Evolutionary conservation across 2,888 invertebrate species (phyloP), one percentile per base, ranked within the genome.

Genomic region (Imbricaverruca yamaguchii): DNA sequence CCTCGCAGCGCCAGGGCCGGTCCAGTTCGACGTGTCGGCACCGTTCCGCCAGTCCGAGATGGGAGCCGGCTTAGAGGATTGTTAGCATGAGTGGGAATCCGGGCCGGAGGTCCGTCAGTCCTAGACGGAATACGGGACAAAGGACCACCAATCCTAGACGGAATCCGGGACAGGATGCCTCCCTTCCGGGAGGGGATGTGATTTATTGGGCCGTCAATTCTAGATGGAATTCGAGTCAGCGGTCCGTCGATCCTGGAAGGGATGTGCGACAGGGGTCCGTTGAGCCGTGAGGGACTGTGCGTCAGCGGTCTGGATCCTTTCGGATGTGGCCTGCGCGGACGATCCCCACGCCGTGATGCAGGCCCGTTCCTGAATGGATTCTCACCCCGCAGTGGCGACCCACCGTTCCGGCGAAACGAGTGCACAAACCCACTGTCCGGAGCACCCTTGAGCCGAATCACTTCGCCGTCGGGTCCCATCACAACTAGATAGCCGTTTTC

Each of bases 401-500:
- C 39, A 39, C 39, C 39, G 39, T 39, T 39, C 39, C 39, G 39
- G 4, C 39, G 39, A 39, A 39, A 39, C 39, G 39, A 39, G 39
- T 39, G 39, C 39, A 4, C 39, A 4, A 39, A 39, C 39, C 39
- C 59, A 13, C 25, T 25, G 12, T 74, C 74, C 7, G 53, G 74
- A 13, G 9, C 55, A 9, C 55, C 53, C 18, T 74, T 74, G 21
- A 74, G 74, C 10, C 21, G 74, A 4, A 74, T 74, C 56, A 56
- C 13, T 15, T 79, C 23, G 8, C 79, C 79, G 57, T 25, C 59
- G 25, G 79, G 79, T 11, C 79, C 79, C 13, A 56, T 57, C 1
- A 79, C 79, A n/a, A 59, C 57, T 7, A 79, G 57, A 25, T 79
- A 79, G 7, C 79, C 79, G 25, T 79, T 79, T 4, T 55, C 65